These are phyloP conservation scores for Melieria picta DNA, from an alignment of 2,888 invertebrate species.

Conservation along the genomic window DNA sequence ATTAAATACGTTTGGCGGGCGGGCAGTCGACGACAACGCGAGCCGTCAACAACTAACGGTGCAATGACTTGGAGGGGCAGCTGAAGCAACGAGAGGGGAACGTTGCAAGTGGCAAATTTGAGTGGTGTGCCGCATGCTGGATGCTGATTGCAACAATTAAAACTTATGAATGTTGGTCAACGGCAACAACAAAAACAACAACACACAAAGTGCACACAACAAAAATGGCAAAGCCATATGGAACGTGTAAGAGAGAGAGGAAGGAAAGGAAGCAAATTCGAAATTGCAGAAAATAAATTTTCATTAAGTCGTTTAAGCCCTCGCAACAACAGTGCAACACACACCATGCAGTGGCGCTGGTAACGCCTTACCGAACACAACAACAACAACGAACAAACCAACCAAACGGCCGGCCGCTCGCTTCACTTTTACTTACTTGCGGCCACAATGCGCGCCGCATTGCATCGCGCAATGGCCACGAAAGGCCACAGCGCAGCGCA, in stretches of 20 bases:
- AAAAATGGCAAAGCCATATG: too few species aligned
- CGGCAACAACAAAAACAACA: background rate
- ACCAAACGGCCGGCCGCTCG: too few species aligned
- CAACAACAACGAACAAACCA: too few species aligned
- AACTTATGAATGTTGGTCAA: constrained; percentile 22
- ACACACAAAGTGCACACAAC: background rate
- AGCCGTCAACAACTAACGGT: too few species aligned
- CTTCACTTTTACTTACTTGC: too few species aligned
- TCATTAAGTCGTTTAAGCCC: constrained; percentile 54
- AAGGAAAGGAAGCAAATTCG: constrained; percentile 5
- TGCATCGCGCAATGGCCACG: background rate
- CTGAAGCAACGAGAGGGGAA: background rate
- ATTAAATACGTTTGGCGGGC: too few species aligned
- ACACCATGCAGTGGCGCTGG: too few species aligned
- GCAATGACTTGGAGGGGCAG: background rate
- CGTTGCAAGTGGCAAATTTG: background rate
- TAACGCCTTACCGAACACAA: too few species aligned
- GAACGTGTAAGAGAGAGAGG: too few species aligned
- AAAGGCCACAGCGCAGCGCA: too few species aligned
- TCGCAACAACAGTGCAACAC: background rate
- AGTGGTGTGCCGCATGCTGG: background rate
- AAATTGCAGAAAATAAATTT: constrained; percentile 59
- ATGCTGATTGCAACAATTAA: constrained; percentile 24
- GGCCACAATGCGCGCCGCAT: background rate
- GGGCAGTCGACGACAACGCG: too few species aligned